Conservation (phyloP, 1,140 invertebrate genomes). For the Ceratosolen solmsi region DNA sequence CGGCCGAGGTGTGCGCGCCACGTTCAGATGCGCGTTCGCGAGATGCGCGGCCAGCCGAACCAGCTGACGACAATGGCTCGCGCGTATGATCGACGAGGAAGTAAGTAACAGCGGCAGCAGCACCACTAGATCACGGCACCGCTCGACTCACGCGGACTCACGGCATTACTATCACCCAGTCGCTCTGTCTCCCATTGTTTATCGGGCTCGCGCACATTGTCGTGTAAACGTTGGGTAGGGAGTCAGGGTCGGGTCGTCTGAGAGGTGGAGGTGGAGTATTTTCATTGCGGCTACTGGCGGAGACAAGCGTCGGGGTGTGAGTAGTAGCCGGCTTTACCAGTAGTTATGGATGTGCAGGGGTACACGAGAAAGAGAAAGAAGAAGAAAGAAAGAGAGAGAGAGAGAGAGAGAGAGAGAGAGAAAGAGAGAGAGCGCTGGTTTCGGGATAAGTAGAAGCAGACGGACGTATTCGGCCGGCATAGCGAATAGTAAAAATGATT, state of each 20-base stretch:
- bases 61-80: slow-evolving; percentile 36
- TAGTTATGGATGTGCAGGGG: neutral
- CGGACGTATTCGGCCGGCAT: neutral
- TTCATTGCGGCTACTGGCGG: too few relatives aligned
- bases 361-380: too few relatives aligned
- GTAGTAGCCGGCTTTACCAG: neutral
- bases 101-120: neutral
- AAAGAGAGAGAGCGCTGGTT: neutral
- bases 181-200: neutral
- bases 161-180: neutral
- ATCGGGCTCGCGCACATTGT: neutral
- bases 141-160: neutral
- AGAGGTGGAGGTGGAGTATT: too few relatives aligned
- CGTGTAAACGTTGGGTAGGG: neutral
- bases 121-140: neutral
- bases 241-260: too few relatives aligned
- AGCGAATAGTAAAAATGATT: neutral
- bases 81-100: slow-evolving; percentile 40
- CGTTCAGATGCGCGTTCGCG: neutral
- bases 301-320: neutral
- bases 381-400: neutral
- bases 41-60: slow-evolving; percentile 10
- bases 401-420: neutral
- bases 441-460: neutral
- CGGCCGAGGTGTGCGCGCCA: neutral